Conservation (phyloP, 2,113 vertebrate species). For the Eclectus roratus region DNA sequence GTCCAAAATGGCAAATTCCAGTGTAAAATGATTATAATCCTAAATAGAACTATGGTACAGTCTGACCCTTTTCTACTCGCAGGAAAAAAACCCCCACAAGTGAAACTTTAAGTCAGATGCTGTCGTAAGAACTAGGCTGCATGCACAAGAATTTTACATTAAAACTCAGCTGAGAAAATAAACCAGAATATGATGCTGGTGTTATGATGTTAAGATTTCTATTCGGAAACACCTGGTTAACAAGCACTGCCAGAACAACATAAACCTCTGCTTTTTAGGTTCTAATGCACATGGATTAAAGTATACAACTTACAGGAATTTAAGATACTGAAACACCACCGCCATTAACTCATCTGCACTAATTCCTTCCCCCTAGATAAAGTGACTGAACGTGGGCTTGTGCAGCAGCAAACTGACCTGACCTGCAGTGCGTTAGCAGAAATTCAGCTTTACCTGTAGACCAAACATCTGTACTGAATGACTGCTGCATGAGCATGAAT, state of each 20-base stretch:
- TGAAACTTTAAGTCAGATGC: not conserved
- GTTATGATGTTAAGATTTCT: not conserved
- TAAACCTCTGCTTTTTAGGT: not conserved
- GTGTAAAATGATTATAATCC: not conserved
- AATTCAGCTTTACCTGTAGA: not conserved
- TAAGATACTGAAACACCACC: not conserved
- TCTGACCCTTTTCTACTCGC: not conserved
- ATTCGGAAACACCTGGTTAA: not conserved
- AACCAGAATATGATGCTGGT: not conserved
- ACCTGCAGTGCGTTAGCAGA: not conserved
- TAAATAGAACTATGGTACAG: not conserved
- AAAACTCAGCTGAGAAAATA: not conserved
- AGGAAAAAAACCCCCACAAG: not conserved
- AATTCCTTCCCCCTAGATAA: not conserved
- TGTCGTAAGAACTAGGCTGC: not conserved
- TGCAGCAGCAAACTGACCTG: not conserved
- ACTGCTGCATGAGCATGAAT: fast-evolving
- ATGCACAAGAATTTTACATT: not conserved
- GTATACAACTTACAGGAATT: not conserved
- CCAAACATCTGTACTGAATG: not conserved
- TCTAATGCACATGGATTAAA: not conserved
- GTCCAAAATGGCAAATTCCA: not conserved
- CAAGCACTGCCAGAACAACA: not conserved
- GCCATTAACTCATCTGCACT: not conserved
- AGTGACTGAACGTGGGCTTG: not conserved